Evolutionary conservation across 2,888 invertebrate species (phyloP), one percentile per base, ranked within the genome.

Genomic region (Agrotis segetum): DNA sequence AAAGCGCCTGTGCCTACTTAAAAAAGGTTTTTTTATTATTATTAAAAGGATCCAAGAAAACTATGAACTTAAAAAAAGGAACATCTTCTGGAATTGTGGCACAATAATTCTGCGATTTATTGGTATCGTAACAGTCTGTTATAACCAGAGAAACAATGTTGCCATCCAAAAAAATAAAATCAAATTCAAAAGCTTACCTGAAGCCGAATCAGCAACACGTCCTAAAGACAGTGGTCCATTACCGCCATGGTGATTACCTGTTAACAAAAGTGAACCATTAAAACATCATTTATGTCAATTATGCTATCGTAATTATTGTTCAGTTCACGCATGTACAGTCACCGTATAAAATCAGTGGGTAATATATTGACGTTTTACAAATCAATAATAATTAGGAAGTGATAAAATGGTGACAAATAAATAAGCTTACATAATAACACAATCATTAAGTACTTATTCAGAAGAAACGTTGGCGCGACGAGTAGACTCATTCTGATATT

Each of bases 231-330:
- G 81, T 82, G 60, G 82, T 82, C 85, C 85, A 83, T 85, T 71
- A 81, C 80, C 80, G 87, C 87, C 90, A 92, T 90, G 74, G 76
- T 85, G 82, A 83, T 79, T 87, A 92, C 90, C 93, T 92, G 91
- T 81, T 66, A 89, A 90, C 86, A 88, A 89, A 85, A 81, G 58
- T 62, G 73, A 83, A 76, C 62, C 63, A 84, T 81, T 75, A 83
- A 56, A 66, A 67, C 53, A 66, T 46, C n/a, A 69, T 77, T 72
- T 70, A 44, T 62, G 67, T 58, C 55, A 62, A 67, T 76, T 64
- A 82, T 71, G 46, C 46, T 56, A 59, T 40, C 21, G 40, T 11
- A 40, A 40, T 40, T 72, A 34, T 34, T 29, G 61, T 72, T 71
- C 34, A 78, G 49, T 72, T 72, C 19, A 53, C 44, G n/a, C 4